A percentile compares a stretch with the other conserved stretches of the same genome.
Conservation (phyloP, 2,797 vertebrate species). For the Sebastes cheni region DNA sequence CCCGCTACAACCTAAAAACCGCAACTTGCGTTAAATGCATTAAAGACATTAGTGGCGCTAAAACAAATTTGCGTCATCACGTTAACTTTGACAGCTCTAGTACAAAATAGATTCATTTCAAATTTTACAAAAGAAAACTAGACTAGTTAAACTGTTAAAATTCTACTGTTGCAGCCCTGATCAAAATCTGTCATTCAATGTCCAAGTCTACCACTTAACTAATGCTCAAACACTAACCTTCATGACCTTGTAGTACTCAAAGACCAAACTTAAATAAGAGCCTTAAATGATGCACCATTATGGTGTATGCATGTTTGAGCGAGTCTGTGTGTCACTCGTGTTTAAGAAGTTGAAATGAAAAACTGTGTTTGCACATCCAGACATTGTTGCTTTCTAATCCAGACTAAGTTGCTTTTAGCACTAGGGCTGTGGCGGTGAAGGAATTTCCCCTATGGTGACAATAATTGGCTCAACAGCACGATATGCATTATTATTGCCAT, state of each 20-base stretch:
- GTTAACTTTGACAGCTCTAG: no score
- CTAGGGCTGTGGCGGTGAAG: no score
- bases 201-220: accelerated
- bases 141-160: background rate
- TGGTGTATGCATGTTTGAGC: background rate
- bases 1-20: no score
- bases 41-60: no score
- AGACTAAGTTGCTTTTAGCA: background rate
- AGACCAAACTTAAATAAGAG: background rate
- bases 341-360: background rate
- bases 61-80: no score
- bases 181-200: background rate
- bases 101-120: background rate
- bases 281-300: background rate
- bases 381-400: background rate
- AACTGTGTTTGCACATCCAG: background rate
- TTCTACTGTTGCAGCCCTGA: no score
- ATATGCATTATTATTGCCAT: no score
- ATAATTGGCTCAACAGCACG: no score
- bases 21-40: no score
- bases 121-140: background rate
- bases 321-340: background rate
- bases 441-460: no score
- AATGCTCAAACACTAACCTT: background rate
- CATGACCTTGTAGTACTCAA: background rate